A percentile compares a stretch with the other conserved stretches of the same genome.
These are phyloP conservation scores for Mus pahari DNA, from an alignment of 2,113 vertebrate genomes.

Conservation along the genomic window DNA sequence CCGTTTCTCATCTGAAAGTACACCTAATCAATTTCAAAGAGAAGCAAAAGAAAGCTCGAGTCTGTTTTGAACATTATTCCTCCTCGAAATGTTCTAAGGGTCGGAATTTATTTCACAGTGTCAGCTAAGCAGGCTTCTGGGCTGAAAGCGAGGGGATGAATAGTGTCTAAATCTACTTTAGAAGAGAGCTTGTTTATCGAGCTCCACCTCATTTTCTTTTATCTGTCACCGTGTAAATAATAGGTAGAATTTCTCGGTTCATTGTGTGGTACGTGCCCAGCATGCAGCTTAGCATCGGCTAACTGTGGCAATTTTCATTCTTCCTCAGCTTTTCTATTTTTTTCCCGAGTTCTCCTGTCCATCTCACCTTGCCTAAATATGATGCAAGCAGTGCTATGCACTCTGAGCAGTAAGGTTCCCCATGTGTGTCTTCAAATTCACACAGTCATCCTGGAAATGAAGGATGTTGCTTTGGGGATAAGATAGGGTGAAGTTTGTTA, in stretches of 20 bases:
- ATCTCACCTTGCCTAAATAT: constrained; percentile 30
- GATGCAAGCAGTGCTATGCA: neutral
- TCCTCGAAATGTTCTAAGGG: constrained; percentile 73
- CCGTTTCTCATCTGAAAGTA: constrained; percentile 69
- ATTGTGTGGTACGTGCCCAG: constrained; percentile 57
- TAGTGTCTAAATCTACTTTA: constrained; percentile 69
- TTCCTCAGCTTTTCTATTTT: neutral
- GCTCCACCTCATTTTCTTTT: constrained; percentile 77
- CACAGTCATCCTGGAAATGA: constrained; percentile 39
- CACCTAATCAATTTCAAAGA: constrained; percentile 80
- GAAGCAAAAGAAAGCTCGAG: constrained; percentile 72
- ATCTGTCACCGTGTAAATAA: constrained; percentile 76
- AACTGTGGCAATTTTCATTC: constrained; percentile 50
- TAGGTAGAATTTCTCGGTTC: constrained; percentile 69
- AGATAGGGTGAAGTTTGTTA: constrained; percentile 53
- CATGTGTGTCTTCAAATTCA: constrained; percentile 35
- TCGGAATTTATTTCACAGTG: constrained; percentile 70
- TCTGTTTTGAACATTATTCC: constrained; percentile 61
- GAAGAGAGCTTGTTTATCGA: constrained; percentile 78
- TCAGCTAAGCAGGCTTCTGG: constrained; percentile 62
- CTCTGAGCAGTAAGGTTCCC: constrained; percentile 10
- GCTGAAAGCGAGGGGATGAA: constrained; percentile 68
- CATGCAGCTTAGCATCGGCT: constrained; percentile 48
- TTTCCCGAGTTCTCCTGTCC: neutral
- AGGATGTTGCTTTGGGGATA: neutral